Conservation (phyloP, 2,888 invertebrate species). For the Aplocera efformata region DNA sequence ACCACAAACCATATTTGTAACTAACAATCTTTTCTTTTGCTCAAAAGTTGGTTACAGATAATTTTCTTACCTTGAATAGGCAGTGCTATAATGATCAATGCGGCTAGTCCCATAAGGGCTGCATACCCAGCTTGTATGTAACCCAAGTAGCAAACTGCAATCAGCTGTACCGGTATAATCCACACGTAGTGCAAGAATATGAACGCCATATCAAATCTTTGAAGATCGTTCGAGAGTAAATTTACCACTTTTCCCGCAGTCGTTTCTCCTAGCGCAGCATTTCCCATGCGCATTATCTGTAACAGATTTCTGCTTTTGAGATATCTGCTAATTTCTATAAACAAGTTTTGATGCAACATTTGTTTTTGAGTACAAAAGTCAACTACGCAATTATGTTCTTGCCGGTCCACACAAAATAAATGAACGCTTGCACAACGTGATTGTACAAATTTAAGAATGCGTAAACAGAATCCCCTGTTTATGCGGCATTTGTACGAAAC, state of each 20-base stretch:
- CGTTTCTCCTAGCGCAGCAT: conserved; percentile 86
- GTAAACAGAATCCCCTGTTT: no score
- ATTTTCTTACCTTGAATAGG: conserved; percentile 85
- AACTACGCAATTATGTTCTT: no score
- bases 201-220: conserved; percentile 88
- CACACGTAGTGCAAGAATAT: conserved; percentile 89
- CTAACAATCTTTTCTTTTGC: no score
- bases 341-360: no score
- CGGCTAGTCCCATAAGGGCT: conserved; percentile 85
- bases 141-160: conserved; percentile 85
- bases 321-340: no score
- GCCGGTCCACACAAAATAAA: no score
- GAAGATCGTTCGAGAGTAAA: conserved; percentile 92
- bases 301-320: conserved; percentile 45
- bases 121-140: conserved; percentile 84
- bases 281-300: conserved; percentile 73
- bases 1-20: no score
- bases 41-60: no score
- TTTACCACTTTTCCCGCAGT: conserved; percentile 94
- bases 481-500: no score
- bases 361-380: no score
- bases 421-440: no score
- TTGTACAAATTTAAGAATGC: no score
- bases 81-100: conserved; percentile 84
- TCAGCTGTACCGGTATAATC: conserved; percentile 85